phyloP scores from a whole-genome alignment of 2,888 invertebrate genomes.

The Dilophus febrilis region DNA sequence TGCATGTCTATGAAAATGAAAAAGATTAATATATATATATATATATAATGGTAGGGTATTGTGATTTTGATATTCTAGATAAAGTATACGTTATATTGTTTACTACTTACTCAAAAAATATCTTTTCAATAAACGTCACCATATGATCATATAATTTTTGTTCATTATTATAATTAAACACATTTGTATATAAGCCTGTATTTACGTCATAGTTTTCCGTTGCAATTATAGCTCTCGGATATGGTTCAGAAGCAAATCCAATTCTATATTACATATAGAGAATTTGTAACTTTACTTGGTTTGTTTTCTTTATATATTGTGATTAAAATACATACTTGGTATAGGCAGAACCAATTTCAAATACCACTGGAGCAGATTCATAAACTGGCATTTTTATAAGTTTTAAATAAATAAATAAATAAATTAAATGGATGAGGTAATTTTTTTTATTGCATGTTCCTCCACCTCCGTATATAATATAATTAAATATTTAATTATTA shows the following conservation, averaged over 20 bases:
- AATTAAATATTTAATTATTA: too few relatives aligned
- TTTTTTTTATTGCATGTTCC: too few relatives aligned
- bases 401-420: too few relatives aligned
- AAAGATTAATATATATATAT: conserved; percentile 2
- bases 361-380: conserved; percentile 76
- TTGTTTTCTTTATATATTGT: too few relatives aligned
- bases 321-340: conserved; percentile 65
- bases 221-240: conserved; percentile 73
- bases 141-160: conserved; percentile 69
- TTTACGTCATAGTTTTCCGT: conserved; percentile 54
- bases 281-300: too few relatives aligned
- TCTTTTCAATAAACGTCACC: conserved; percentile 69
- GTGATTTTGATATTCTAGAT: too few relatives aligned
- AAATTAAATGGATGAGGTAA: too few relatives aligned
- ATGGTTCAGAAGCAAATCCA: conserved; percentile 79
- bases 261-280: conserved; percentile 40
- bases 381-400: conserved; percentile 47
- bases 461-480: too few relatives aligned
- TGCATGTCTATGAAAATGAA: conserved; percentile 45
- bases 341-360: conserved; percentile 81
- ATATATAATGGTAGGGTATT: conserved; percentile 3
- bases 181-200: conserved; percentile 38
- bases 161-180: conserved; percentile 44
- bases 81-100: too few relatives aligned
- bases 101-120: conserved; percentile 65